Percentiles rank a stretch among this genome's conserved stretches.
Conservation (phyloP, 2,797 vertebrate genomes). For the Spinibarbus caldwelli region DNA sequence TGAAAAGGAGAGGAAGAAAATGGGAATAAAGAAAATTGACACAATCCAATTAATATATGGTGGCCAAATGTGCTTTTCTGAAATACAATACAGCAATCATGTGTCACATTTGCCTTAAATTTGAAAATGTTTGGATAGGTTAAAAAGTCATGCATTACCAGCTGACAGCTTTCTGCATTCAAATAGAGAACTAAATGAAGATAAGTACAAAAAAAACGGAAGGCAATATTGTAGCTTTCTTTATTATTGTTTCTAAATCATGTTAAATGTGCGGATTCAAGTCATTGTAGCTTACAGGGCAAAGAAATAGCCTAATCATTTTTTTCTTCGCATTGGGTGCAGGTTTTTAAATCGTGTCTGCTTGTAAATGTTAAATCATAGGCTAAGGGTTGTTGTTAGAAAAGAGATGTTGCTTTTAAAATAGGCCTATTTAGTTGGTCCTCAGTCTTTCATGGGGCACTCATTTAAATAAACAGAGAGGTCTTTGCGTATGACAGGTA, state of each 20-base stretch:
- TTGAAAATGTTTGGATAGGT: background rate
- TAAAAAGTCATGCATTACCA: background rate
- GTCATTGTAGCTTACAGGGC: background rate
- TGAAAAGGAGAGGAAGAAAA: background rate
- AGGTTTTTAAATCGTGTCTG: background rate
- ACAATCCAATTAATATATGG: constrained; percentile 35
- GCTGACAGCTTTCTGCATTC: background rate
- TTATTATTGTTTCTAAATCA: background rate
- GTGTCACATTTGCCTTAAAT: background rate
- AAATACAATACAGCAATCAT: constrained; percentile 22
- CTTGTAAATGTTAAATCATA: background rate
- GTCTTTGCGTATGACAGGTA: constrained; percentile 35
- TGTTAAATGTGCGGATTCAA: background rate
- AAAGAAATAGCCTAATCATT: background rate
- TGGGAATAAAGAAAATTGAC: background rate
- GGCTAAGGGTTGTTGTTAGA: background rate
- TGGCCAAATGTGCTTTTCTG: constrained; percentile 23
- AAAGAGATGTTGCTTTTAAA: constrained; percentile 2
- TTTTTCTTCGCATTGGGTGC: background rate
- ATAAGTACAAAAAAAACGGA: background rate
- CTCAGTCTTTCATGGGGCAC: background rate
- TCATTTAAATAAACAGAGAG: constrained; percentile 44
- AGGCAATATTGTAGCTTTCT: background rate
- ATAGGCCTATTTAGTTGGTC: constrained; percentile 1
- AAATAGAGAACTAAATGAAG: background rate